phyloP scores from a whole-genome alignment of 2,797 vertebrate genomes.

The Clarias fuscus region DNA sequence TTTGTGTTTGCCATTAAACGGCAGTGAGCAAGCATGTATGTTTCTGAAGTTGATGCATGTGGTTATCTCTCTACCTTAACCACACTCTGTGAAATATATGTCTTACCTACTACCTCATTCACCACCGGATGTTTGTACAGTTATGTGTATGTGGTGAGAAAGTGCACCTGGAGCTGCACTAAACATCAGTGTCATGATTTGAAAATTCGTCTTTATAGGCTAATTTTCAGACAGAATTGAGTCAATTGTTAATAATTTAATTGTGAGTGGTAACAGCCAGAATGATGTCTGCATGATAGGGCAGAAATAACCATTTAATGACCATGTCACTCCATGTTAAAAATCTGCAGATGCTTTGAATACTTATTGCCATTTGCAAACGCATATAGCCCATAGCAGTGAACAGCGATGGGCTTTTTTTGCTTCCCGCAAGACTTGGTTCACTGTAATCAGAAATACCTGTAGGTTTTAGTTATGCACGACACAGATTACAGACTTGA shows the following conservation, averaged over 20 bases:
- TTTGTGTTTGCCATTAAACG: slow-evolving; percentile 1
- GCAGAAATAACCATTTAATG: neutral
- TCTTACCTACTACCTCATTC: slow-evolving; percentile 58
- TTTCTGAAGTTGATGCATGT: slow-evolving; percentile 58
- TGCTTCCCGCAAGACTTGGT: neutral
- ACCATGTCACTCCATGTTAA: neutral
- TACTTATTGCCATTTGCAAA: neutral
- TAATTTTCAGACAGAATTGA: neutral
- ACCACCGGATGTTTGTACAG: slow-evolving; percentile 72
- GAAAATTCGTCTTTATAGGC: neutral
- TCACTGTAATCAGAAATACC: neutral
- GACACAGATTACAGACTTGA: neutral
- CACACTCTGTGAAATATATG: slow-evolving; percentile 62
- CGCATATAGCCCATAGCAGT: neutral
- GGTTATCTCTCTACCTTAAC: slow-evolving; percentile 67
- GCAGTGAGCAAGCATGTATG: slow-evolving; percentile 40
- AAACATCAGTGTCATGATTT: slow-evolving; percentile 36
- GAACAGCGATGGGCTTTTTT: neutral
- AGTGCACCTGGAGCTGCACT: slow-evolving; percentile 61
- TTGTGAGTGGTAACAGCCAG: neutral
- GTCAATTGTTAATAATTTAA: neutral
- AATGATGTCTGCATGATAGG: neutral
- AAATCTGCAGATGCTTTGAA: neutral
- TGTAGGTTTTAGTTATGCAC: slow-evolving; percentile 2
- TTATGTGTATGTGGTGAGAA: slow-evolving; percentile 50